These are phyloP conservation scores for Drosophila yooni DNA, from an alignment of 2,888 invertebrate genomes.

Conservation along the genomic window DNA sequence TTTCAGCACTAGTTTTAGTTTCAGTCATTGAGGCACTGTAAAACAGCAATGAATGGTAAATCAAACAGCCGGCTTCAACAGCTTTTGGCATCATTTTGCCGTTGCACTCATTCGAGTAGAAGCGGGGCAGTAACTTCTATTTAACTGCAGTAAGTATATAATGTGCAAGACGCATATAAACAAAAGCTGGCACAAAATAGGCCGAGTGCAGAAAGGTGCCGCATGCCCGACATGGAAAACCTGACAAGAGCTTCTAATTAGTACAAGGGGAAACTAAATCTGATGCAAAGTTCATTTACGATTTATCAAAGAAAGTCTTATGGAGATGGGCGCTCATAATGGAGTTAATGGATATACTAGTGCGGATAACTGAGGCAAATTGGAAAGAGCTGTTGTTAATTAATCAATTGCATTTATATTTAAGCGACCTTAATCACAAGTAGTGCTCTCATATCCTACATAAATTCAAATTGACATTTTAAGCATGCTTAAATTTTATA, in stretches of 20 bases:
- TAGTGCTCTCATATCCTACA: background rate
- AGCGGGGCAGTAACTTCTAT: slow-evolving; percentile 32
- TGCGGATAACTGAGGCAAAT: background rate
- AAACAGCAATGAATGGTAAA: slow-evolving; percentile 79
- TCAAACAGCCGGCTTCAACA: slow-evolving; percentile 74
- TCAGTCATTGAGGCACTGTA: slow-evolving; percentile 69
- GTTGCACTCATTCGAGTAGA: slow-evolving; percentile 47
- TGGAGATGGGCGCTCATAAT: background rate
- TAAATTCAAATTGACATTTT: background rate
- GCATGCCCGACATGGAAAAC: slow-evolving; percentile 15
- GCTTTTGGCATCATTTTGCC: slow-evolving; percentile 74
- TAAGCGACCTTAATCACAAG: background rate
- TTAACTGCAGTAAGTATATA: slow-evolving; percentile 44
- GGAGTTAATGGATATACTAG: slow-evolving; percentile 30
- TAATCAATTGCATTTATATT: slow-evolving; percentile 12
- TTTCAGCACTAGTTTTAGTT: slow-evolving; percentile 51
- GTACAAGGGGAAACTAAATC: slow-evolving; percentile 14
- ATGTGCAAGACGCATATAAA: slow-evolving; percentile 58
- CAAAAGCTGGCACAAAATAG: slow-evolving; percentile 60
- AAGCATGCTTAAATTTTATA: background rate
- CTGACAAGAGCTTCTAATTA: slow-evolving; percentile 39
- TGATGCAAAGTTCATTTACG: slow-evolving; percentile 18
- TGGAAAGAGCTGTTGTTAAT: slow-evolving; percentile 1
- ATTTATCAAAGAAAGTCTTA: slow-evolving; percentile 5
- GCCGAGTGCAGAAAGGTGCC: slow-evolving; percentile 48